Percentiles rank a stretch among this genome's conserved stretches.
Evolutionary conservation across 2,113 vertebrate species (phyloP).

Genomic region (Taurulus bubalis): DNA sequence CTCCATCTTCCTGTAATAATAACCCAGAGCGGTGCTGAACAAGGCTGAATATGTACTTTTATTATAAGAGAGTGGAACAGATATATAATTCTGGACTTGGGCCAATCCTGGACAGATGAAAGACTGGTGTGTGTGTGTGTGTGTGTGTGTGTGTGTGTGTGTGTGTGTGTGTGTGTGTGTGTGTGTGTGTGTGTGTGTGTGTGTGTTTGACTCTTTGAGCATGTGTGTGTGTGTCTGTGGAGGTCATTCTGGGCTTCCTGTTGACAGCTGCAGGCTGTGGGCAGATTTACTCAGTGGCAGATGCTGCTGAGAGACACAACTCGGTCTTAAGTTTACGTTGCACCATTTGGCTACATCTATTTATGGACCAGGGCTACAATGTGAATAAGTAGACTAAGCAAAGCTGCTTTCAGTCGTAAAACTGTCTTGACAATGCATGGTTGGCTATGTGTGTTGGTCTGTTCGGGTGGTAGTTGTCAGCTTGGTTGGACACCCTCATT

Average conservation of each 20-base stretch:
- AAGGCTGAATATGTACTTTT: slow-evolving; percentile 32
- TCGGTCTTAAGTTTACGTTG: slow-evolving; percentile 73
- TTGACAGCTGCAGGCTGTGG: slow-evolving; percentile 82
- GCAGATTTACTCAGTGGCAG: slow-evolving; percentile 80
- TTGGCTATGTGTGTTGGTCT: slow-evolving; percentile 6
- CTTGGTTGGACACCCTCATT: slow-evolving; percentile 70
- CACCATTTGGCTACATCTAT: slow-evolving; percentile 77
- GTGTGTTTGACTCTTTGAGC: slow-evolving; percentile 55
- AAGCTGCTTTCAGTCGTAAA: slow-evolving; percentile 46
- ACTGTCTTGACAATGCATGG: slow-evolving; percentile 31
- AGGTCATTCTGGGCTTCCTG: slow-evolving; percentile 80
- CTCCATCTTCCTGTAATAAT: slow-evolving; percentile 30
- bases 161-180: slow-evolving; percentile 31
- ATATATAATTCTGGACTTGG: slow-evolving; percentile 44
- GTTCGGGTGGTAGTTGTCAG: slow-evolving; percentile 35
- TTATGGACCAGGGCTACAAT: slow-evolving; percentile 66
- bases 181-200: slow-evolving; percentile 23
- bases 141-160: slow-evolving; percentile 39
- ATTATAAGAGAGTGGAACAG: slow-evolving; percentile 25
- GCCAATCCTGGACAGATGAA: slow-evolving; percentile 66
- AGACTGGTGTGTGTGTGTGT: slow-evolving; percentile 37
- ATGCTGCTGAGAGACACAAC: slow-evolving; percentile 76
- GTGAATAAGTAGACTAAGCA: slow-evolving; percentile 66
- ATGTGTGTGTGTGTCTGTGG: slow-evolving; percentile 53
- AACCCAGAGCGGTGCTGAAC: slow-evolving; percentile 1